phyloP scores from a whole-genome alignment of 2,113 vertebrate genomes.

The Xenus cinereus region DNA sequence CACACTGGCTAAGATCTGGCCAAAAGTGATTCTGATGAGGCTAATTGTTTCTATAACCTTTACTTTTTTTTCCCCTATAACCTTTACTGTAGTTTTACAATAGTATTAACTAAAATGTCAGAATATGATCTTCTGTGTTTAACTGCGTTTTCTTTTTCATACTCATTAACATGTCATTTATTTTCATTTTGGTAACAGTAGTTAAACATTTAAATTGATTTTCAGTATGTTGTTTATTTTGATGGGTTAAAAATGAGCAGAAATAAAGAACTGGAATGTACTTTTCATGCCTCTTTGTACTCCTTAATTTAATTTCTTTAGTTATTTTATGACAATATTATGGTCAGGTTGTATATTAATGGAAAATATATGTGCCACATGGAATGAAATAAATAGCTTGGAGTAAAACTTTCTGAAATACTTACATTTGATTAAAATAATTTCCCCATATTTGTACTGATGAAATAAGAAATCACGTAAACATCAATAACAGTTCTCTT shows the following conservation, averaged over 20 bases:
- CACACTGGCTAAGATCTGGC: background rate
- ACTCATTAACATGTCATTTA: background rate
- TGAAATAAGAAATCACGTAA: background rate
- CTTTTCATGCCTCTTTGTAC: background rate
- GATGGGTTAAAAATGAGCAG: background rate
- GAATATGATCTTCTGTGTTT: background rate
- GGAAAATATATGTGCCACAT: background rate
- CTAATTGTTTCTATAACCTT: background rate
- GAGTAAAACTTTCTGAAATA: background rate
- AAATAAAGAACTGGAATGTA: background rate
- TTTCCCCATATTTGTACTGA: background rate
- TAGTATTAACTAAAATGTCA: background rate
- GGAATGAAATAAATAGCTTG: background rate
- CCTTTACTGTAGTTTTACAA: background rate
- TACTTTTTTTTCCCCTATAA: background rate
- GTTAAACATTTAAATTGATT: background rate
- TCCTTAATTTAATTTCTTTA: background rate
- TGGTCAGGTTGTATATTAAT: background rate
- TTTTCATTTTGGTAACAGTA: background rate
- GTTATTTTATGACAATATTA: background rate
- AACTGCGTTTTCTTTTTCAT: background rate
- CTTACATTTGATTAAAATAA: background rate
- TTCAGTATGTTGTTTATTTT: background rate
- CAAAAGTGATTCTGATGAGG: background rate
- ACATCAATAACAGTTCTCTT: background rate